Base-by-base conservation (phyloP, 1,140 invertebrate species). In the Odontomachus brunneus region DNA sequence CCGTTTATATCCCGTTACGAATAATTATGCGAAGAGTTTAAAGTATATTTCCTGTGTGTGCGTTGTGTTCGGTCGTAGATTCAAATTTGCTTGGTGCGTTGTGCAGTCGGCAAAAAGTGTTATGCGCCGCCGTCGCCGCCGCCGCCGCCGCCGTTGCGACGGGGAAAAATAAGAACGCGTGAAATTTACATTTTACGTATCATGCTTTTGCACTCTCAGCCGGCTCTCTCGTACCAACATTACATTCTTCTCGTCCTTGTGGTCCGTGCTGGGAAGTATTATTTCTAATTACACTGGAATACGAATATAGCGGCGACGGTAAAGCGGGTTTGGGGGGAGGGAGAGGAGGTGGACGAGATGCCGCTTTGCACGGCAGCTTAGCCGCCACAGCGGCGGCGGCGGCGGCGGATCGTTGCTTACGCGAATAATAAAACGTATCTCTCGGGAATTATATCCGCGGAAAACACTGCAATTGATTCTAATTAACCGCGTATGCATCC, bases 261-360 rank as follows among this genome's bases (percentile, higher is more conserved):
- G 51, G n/a, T 63, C 29, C 29, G 71, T 60, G 53, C 66, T 44
- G 82, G 85, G 62, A 83, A 83, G 80, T 87, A 87, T 86, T 78
- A 86, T 86, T 87, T 49, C 80, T 86, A 87, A 86, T 87, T 87
- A 87, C 80, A 33, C 19, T 22, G 65, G 80, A 72, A 83, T 72
- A 66, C 57, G 85, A 86, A 83, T 76, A 78, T 76, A 86, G 24
- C 65, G 65, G 38, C 4, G 9, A 11, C 4, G 38, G 38, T 7
- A 5, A 33, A 7, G 38, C 9, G 38, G 38, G n/a, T n/a, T n/a
- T n/a, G n/a, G 3, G 38, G 9, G 0, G 38, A 11, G 9, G 38
- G 38, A 9, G 9, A 9, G 38, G 9, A 11, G 38, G 38, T 4
- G 9, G 38, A 44, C 38, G 9, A 53, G 65, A 83, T 55, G 78